Evolutionary conservation across 2,113 vertebrate species (phyloP), one percentile per base, ranked within the genome.

Genomic region (Bubo blakistoni): DNA sequence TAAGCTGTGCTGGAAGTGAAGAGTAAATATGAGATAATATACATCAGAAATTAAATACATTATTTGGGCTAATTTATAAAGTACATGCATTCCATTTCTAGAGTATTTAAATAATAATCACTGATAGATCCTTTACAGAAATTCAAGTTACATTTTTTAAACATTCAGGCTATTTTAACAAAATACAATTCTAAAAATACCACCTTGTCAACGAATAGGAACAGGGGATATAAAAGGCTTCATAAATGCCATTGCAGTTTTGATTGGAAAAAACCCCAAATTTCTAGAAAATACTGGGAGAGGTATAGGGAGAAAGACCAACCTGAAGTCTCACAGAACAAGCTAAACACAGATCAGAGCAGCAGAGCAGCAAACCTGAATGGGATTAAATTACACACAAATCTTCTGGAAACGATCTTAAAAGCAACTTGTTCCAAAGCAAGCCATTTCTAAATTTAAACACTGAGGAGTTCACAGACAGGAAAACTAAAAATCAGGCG

Each of bases 381-480:
- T 65, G 63, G 88, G 86, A 95, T 81, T 91, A 72, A 83, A 69
- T 92, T 65, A 94, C 91, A 95, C 90, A 73, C 84, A 61, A 83
- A 84, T 80, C 80, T 80, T 72, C 92, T 93, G 88, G 82, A 96
- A 96, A 94, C 4, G 2, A 58, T 95, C 89, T 95, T 42, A 67
- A 88, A 90, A 96, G 72, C 59, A 40, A 92, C 76, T 95, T 81
- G 66, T 83, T 96, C 62, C 49, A 67, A 94, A 85, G 86, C 74
- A 97, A 93, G 87, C 65, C 58, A 86, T 88, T 92, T 90, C 86
- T 81, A 94, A 78, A 96, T 66, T 83, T 97, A 96, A 94, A 95
- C 92, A 81, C 83, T 59, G 24, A 88, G 80, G 66, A 72, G 66
- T 92, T 78, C 83, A 74, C 5, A 67, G 52, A 66, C 30, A 81